Evolutionary conservation across 2,888 invertebrate genomes (phyloP).

Genomic region (Drosophila ezoana): DNA sequence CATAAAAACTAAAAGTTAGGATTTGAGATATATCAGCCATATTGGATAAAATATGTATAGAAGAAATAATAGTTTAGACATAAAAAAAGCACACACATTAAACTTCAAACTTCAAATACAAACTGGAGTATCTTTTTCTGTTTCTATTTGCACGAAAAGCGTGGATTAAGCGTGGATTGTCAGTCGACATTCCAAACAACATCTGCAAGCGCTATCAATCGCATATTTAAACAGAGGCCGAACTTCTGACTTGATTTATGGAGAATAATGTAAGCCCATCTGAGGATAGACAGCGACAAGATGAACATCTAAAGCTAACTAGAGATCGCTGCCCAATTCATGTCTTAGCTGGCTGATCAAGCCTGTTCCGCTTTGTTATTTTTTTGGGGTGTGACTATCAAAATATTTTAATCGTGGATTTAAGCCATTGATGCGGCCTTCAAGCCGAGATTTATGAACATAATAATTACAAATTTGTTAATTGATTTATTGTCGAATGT

Average conservation of each 20-base stretch:
- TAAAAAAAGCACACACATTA: too few species aligned
- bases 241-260: conserved; percentile 8
- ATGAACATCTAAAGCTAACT: conserved; percentile 4
- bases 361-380: too few species aligned
- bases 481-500: conserved; percentile 82
- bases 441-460: conserved; percentile 80
- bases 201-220: not conserved
- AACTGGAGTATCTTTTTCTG: too few species aligned
- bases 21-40: too few species aligned
- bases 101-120: too few species aligned
- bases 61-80: too few species aligned
- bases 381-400: conserved; percentile 34
- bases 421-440: conserved; percentile 48
- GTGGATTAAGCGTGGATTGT: too few species aligned
- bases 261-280: not conserved
- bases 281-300: conserved; percentile 3
- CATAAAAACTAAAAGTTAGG: too few species aligned
- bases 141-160: too few species aligned
- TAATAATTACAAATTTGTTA: conserved; percentile 83
- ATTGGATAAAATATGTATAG: too few species aligned
- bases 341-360: not conserved
- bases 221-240: conserved; percentile 2
- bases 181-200: too few species aligned
- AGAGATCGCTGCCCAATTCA: conserved; percentile 1
- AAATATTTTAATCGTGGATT: conserved; percentile 62